Evolutionary conservation across 2,797 vertebrate species (phyloP), one percentile per base, ranked within the genome.

Genomic region (Hippopotamyrus pictus): DNA sequence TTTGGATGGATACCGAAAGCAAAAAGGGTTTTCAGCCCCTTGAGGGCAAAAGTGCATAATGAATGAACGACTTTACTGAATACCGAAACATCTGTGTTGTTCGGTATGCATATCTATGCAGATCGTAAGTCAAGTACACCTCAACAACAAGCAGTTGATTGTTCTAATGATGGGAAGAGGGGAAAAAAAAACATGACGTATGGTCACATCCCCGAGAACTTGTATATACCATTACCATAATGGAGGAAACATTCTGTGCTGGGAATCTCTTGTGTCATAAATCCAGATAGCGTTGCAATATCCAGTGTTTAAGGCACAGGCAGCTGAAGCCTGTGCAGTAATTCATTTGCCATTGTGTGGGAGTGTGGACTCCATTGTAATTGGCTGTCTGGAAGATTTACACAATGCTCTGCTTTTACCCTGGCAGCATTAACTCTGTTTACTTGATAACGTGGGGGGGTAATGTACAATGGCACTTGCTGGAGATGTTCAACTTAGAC

Each of bases 1-100:
- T 91, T 90, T 88, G 91, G 89, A 87, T 82, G 59, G 90, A 90
- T 85, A 79, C 88, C 90, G 87, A 90, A 90, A 73, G 87, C 69
- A 48, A 73, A 84, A 88, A 0, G 87, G 29, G 50, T 86, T 86
- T 90, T 54, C 4, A 76, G 37, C 79, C 76, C 88, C 69, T 57
- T 59, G 59, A 51, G 82, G 82, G n/a, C 37, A 29, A 59, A 91
- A 89, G 82, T 91, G 85, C 84, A 5, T 83, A 89, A 50, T 92
- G 90, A 92, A 90, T 17, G 65, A 37, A 85, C 76, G 76, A 87
- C 46, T 84, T 89, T 17, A 37, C 22, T 57, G n/a, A 87, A 59
- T 88, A 29, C 37, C 14, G 37, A 62, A 48, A 65, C 57, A 65
- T 65, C 57, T 46, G n/a, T 65, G 86, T 54, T 65, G 57, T 65